A percentile compares a stretch with the other conserved stretches of the same genome.
Conservation (phyloP, 2,797 vertebrate species). For the Spatula clypeata region DNA sequence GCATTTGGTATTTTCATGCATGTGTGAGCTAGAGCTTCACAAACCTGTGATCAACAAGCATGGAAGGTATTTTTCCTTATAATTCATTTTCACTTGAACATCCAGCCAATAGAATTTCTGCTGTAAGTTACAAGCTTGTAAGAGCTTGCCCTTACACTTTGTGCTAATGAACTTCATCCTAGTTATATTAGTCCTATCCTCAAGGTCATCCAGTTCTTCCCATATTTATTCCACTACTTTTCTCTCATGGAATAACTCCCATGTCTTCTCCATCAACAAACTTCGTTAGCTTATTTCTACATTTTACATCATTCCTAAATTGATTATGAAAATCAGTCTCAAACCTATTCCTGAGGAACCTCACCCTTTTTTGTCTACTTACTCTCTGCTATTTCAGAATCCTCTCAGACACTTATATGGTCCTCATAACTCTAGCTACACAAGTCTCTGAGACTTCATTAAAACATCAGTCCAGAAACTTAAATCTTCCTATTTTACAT, state of each 20-base stretch:
- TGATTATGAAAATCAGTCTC: background rate
- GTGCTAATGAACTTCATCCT: background rate
- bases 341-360: background rate
- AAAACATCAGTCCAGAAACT: background rate
- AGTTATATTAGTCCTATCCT: background rate
- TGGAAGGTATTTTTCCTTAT: background rate
- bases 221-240: background rate
- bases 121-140: background rate
- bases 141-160: background rate
- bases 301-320: background rate
- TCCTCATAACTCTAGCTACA: background rate
- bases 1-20: background rate
- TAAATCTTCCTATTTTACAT: background rate
- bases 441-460: background rate
- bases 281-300: background rate
- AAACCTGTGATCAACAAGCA: background rate
- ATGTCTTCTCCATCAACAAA: background rate
- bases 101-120: background rate
- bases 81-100: constrained; percentile 6
- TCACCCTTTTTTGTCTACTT: background rate
- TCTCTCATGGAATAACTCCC: background rate
- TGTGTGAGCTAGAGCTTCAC: background rate
- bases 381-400: background rate
- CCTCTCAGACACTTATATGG: background rate
- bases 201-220: background rate